Conservation (phyloP, 2,113 vertebrate species). For the Spea multiplicata region DNA sequence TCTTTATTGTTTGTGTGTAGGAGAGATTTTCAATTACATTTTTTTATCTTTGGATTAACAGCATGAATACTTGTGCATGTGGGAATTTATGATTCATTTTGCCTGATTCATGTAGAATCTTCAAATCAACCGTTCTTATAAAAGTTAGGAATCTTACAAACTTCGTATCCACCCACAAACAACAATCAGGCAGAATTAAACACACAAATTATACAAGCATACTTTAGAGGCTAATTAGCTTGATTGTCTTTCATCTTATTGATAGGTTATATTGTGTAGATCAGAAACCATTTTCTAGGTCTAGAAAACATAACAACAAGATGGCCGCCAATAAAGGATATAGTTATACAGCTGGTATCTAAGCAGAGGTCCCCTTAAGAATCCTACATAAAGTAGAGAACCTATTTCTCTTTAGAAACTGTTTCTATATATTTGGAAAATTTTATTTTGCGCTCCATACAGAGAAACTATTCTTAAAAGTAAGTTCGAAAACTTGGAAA, state of each 20-base stretch:
- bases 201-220: neutral
- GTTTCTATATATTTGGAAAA: neutral
- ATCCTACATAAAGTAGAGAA: neutral
- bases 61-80: conserved; percentile 14
- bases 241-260: conserved; percentile 26
- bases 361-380: neutral
- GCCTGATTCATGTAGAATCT: conserved; percentile 6
- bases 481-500: too few relatives aligned
- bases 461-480: too few relatives aligned
- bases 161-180: conserved; percentile 25
- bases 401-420: conserved; percentile 7
- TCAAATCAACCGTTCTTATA: neutral
- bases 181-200: conserved; percentile 26
- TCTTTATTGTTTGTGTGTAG: conserved; percentile 28
- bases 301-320: conserved; percentile 11
- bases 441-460: too few relatives aligned
- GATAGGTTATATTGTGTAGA: conserved; percentile 9
- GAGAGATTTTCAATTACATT: conserved; percentile 43
- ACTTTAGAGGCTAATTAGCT: conserved; percentile 13
- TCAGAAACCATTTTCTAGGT: conserved; percentile 26
- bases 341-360: conserved; percentile 5
- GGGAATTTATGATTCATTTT: conserved; percentile 35
- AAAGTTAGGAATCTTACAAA: conserved; percentile 21
- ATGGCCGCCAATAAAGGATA: conserved; percentile 14
- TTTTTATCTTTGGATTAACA: conserved; percentile 23